phyloP scores from a whole-genome alignment of 2,113 vertebrate species.

The Cyprinodon variegatus region DNA sequence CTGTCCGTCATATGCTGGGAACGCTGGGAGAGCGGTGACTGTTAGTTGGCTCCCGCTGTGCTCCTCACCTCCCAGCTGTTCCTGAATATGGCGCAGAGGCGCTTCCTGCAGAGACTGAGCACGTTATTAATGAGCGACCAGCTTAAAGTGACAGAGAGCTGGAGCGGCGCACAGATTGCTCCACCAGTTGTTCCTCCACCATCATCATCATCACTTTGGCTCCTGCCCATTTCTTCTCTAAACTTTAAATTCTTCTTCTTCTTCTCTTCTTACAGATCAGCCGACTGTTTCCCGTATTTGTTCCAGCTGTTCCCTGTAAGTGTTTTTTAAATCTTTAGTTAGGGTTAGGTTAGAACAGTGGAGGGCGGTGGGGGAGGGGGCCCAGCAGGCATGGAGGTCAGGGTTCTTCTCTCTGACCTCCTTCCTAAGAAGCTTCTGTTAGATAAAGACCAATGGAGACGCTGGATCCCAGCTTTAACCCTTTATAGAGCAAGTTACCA shows the following conservation, averaged over 20 bases:
- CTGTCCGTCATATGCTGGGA: constrained; percentile 50
- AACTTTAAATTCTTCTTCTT: constrained; percentile 8
- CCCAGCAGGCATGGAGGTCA: too few relatives aligned
- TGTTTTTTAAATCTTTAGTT: constrained; percentile 37
- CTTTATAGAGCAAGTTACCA: too few relatives aligned
- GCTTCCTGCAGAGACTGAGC: constrained; percentile 69
- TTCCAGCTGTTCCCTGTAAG: constrained; percentile 90
- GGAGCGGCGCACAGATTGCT: constrained; percentile 52
- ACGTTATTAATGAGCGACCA: constrained; percentile 75
- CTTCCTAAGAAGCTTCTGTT: too few relatives aligned
- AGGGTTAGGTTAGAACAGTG: too few relatives aligned
- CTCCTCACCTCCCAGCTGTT: constrained; percentile 74
- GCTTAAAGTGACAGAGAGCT: constrained; percentile 70
- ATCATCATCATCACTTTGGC: constrained; percentile 33
- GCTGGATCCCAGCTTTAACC: too few relatives aligned
- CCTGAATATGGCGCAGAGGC: constrained; percentile 52
- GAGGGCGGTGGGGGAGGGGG: too few relatives aligned
- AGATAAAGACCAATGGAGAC: too few relatives aligned
- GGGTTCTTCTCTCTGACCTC: too few relatives aligned
- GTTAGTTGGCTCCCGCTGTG: constrained; percentile 69
- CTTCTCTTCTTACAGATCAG: constrained; percentile 78
- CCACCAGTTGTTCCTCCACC: constrained; percentile 47
- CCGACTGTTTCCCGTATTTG: constrained; percentile 87
- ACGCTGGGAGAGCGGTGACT: constrained; percentile 39
- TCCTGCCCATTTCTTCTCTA: constrained; percentile 31